Base-by-base conservation (phyloP, 2,888 invertebrate species). In the Stegophylla sp. region DNA sequence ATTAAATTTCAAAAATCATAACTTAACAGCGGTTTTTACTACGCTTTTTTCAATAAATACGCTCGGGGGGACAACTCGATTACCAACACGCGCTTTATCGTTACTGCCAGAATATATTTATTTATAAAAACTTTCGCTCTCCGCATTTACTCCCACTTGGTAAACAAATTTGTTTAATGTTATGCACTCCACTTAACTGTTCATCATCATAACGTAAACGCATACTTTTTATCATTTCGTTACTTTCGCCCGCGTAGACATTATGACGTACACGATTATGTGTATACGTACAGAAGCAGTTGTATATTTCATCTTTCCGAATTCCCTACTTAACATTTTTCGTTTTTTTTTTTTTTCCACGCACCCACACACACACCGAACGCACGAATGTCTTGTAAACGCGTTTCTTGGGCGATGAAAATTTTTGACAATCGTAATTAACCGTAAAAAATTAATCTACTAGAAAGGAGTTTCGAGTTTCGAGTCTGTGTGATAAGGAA, bases 371-470 rank as follows among this genome's bases (percentile, higher is more conserved):
- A 34, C 34, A 7, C 7, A 5, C n/a, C n/a, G n/a, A n/a, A n/a
- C n/a, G n/a, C n/a, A n/a, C n/a, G n/a, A n/a, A 34, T 34, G 7
- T 34, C 34, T 34, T 7, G 34, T 3, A 34, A 76, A 53, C 23
- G 53, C 51, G 34, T 56, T 76, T 67, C 53, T 43, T 56, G 43
- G 59, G 13, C 67, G 20, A 45, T 45, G 67, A 26, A 77, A 69
- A 53, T 77, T 66, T 77, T 59, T 67, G n/a, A 43, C 67, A 77
- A 67, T 66, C 45, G 77, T 77, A 69, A 77, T 67, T 77, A 67
- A 77, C 67, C 56, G 77, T 63, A 48, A 71, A 79, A 79, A 79
- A 79, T 61, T 71, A 71, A 79, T 79, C 59, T 79, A 71, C 79
- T 59, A 77, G 77, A 77, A 77, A 67, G 69, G 69, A 61, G 71